Evolutionary conservation across 1,140 invertebrate species (phyloP).

Genomic region (Eciton burchellii): DNA sequence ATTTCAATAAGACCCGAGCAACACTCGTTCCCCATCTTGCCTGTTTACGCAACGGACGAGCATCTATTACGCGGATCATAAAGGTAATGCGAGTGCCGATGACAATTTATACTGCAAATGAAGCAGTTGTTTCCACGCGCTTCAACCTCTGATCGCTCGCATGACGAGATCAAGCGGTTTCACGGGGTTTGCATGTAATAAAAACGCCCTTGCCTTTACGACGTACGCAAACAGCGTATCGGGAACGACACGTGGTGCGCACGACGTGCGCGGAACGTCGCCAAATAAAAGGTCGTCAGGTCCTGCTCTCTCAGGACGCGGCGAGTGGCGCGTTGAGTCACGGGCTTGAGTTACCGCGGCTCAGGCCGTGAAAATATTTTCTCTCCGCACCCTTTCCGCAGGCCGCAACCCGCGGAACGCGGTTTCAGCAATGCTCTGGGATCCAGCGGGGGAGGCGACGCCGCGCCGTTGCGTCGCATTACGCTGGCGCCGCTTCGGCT

Average conservation of each 20-base stretch:
- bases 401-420: not conserved
- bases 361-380: constrained; percentile 63
- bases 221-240: not conserved
- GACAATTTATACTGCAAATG: constrained; percentile 52
- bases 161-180: not conserved
- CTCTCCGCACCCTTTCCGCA: not conserved
- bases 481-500: constrained; percentile 62
- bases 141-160: not conserved
- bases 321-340: not conserved
- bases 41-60: constrained; percentile 27
- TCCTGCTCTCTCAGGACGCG: not conserved
- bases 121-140: constrained; percentile 19
- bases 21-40: constrained; percentile 28
- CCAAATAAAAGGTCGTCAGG: not conserved
- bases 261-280: not conserved
- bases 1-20: constrained; percentile 63
- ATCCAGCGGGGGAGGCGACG: not conserved
- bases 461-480: constrained; percentile 40
- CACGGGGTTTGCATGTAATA: not conserved
- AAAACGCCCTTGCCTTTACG: not conserved
- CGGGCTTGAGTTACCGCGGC: not conserved
- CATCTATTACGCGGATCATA: constrained; percentile 49
- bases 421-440: too few relatives aligned
- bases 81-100: constrained; percentile 45
- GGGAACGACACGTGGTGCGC: not conserved